A percentile compares a stretch with the other conserved stretches of the same genome.
Evolutionary conservation across 2,113 vertebrate genomes (phyloP).

Genomic region (Mormyrus lacerda): DNA sequence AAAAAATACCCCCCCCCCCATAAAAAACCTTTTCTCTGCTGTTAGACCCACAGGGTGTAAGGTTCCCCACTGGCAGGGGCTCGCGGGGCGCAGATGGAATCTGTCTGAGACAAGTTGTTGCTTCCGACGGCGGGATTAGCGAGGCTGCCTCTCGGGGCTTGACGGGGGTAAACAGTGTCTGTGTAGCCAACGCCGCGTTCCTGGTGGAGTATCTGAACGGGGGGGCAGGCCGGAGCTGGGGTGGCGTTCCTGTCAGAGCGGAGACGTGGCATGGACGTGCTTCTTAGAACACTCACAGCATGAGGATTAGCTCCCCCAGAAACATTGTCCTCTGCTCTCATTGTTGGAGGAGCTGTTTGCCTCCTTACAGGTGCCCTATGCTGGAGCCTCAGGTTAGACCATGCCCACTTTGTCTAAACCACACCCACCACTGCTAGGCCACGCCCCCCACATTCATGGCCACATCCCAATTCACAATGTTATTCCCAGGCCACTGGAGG

Average conservation of each 20-base stretch:
- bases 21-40: slow-evolving; percentile 9
- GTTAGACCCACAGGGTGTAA: neutral
- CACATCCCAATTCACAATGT: neutral
- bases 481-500: neutral
- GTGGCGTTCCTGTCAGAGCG: slow-evolving; percentile 16
- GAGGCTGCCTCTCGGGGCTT: slow-evolving; percentile 14
- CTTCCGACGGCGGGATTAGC: slow-evolving; percentile 19
- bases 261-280: neutral
- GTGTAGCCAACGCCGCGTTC: slow-evolving; percentile 15
- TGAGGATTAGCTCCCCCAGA: neutral
- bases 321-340: neutral
- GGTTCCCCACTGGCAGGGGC: neutral
- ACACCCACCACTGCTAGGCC: neutral
- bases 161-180: slow-evolving; percentile 27
- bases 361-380: neutral
- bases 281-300: slow-evolving; percentile 4
- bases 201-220: neutral
- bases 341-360: neutral
- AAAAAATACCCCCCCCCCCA: slow-evolving; percentile 26
- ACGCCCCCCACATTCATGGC: neutral
- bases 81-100: neutral
- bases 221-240: neutral
- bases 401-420: neutral
- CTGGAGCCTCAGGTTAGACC: neutral
- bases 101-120: slow-evolving; percentile 17